Conservation (phyloP, 2,113 vertebrate genomes). For the Phrynosoma platyrhinos region DNA sequence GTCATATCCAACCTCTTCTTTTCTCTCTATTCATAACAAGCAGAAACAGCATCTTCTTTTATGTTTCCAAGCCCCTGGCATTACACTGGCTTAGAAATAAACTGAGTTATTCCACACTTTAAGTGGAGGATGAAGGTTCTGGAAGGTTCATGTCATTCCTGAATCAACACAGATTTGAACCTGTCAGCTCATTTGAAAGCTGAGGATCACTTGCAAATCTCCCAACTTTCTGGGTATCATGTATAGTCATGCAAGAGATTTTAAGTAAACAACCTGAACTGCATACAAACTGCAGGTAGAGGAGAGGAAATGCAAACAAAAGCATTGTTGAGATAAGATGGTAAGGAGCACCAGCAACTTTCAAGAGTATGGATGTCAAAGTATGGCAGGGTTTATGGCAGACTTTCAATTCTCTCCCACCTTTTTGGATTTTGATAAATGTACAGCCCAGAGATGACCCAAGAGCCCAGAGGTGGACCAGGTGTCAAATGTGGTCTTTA, state of each 20-base stretch:
- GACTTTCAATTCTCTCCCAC: not conserved
- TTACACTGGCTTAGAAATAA: not conserved
- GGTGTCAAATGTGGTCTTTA: not conserved
- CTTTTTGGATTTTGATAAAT: not conserved
- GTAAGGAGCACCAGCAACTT: too few relatives aligned
- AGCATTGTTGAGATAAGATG: not conserved
- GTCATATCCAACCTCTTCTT: not conserved
- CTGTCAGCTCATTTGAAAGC: not conserved
- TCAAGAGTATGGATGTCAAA: too few relatives aligned
- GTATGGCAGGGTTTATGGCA: not conserved
- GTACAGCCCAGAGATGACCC: too few relatives aligned
- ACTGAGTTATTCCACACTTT: not conserved
- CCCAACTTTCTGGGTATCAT: not conserved
- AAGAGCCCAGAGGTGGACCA: not conserved
- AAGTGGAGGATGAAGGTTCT: not conserved
- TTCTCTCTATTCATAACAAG: not conserved
- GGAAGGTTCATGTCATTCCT: not conserved
- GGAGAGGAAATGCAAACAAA: not conserved
- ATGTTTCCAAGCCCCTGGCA: not conserved
- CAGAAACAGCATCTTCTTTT: not conserved
- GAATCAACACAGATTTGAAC: conserved; percentile 1
- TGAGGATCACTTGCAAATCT: not conserved
- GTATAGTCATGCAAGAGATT: not conserved
- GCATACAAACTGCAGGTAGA: not conserved
- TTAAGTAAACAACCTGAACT: not conserved